Percentiles rank a stretch among this genome's conserved stretches.
These are phyloP conservation scores for Emydocephalus ijimae DNA, from an alignment of 2,113 vertebrate species.

Conservation along the genomic window DNA sequence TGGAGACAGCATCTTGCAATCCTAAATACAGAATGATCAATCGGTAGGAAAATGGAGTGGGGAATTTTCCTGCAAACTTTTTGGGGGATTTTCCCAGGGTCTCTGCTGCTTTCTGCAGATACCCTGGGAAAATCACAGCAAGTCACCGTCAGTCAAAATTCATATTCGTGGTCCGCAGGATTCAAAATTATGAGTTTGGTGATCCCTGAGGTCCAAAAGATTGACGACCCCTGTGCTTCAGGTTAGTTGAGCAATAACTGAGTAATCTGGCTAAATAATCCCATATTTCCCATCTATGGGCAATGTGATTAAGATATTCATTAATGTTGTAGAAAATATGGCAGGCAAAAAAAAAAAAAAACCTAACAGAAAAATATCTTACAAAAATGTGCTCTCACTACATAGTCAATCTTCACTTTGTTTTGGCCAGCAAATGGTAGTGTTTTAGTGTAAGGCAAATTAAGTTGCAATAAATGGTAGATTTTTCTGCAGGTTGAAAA, in stretches of 20 bases:
- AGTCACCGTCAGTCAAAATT: too few relatives aligned
- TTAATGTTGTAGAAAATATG: neutral
- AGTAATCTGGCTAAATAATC: neutral
- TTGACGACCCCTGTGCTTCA: neutral
- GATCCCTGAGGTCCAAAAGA: too few relatives aligned
- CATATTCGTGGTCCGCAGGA: too few relatives aligned
- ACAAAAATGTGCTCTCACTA: neutral
- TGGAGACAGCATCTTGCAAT: too few relatives aligned
- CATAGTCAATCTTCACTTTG: neutral
- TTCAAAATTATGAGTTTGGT: too few relatives aligned
- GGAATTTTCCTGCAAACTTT: too few relatives aligned
- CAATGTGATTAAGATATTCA: neutral
- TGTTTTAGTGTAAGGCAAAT: neutral
- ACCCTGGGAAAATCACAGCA: too few relatives aligned
- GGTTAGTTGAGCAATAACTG: neutral
- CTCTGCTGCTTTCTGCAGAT: too few relatives aligned
- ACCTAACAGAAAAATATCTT: neutral
- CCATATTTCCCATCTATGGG: neutral
- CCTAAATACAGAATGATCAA: too few relatives aligned
- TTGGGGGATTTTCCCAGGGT: too few relatives aligned
- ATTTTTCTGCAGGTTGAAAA: neutral
- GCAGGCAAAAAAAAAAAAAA: neutral
- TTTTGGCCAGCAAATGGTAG: neutral
- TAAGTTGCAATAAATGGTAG: neutral
- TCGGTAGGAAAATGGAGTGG: too few relatives aligned